These are phyloP conservation scores for Drosophila melanica DNA, from an alignment of 1,140 invertebrate species.

Conservation along the genomic window DNA sequence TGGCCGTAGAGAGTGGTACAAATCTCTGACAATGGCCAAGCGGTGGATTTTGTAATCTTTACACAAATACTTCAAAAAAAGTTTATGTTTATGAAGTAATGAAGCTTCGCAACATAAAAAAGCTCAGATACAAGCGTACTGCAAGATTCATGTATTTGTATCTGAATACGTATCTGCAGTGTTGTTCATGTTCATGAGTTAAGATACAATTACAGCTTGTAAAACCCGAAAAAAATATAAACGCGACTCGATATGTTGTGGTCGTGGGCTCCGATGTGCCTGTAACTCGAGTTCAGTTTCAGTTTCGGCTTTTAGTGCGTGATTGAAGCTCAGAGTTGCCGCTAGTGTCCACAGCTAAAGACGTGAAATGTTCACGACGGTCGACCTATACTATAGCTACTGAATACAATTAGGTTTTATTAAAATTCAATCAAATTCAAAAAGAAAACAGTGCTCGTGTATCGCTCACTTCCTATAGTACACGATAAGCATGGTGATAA, in stretches of 20 bases:
- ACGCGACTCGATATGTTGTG: slow-evolving; percentile 15
- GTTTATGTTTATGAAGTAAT: slow-evolving; percentile 70
- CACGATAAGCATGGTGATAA: slow-evolving; percentile 24
- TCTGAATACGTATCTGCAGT: slow-evolving; percentile 32
- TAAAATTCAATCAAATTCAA: slow-evolving; percentile 19
- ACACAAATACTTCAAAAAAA: slow-evolving; percentile 38
- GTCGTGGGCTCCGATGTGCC: slow-evolving; percentile 24
- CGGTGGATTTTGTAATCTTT: slow-evolving; percentile 61
- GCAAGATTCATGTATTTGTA: slow-evolving; percentile 9
- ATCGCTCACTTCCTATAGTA: not conserved
- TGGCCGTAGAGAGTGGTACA: not conserved
- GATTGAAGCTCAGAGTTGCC: slow-evolving; percentile 64
- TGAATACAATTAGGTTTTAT: not conserved
- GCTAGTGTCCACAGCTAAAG: slow-evolving; percentile 54
- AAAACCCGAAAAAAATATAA: slow-evolving; percentile 22
- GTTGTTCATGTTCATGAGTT: slow-evolving; percentile 21
- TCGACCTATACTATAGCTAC: not conserved
- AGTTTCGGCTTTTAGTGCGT: slow-evolving; percentile 64
- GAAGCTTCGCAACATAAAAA: slow-evolving; percentile 49
- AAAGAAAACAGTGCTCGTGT: not conserved
- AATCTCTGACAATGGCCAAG: slow-evolving; percentile 21
- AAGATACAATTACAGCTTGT: slow-evolving; percentile 43
- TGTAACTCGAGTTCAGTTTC: slow-evolving; percentile 27
- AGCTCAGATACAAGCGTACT: slow-evolving; percentile 4
- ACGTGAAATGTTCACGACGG: slow-evolving; percentile 15